Base-by-base conservation (phyloP, 2,888 invertebrate species). In the Trileptium ribeirensis region DNA sequence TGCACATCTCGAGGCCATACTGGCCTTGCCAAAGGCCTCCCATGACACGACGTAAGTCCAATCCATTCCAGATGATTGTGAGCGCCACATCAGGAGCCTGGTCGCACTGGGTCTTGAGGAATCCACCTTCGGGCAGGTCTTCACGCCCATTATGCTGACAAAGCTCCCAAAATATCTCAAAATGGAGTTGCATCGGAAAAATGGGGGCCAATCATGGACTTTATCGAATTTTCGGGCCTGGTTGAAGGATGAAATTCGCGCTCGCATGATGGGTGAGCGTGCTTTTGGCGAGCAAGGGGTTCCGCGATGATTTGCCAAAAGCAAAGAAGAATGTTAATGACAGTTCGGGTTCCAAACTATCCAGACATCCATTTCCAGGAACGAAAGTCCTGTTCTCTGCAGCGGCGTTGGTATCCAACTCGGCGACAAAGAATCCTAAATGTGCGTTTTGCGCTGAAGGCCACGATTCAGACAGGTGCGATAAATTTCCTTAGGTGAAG, bases 171-270 rank as follows among this genome's bases (percentile, higher is more conserved):
- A 70, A 70, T 31, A 70, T 19, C 8, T 70, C 8, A 3, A 36
- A 70, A n/a, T 70, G 3, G 70, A 70, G 15, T n/a, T 70, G 29
- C 29, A 70, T 70, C 8, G 70, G 36, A 70, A 70, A 70, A 70
- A 70, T 29, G 70, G 70, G 29, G 29, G 8, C 8, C 70, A 70
- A n/a, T 33, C 29, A n/a, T 70, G 70, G 70, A 29, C 29, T 33
- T 36, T 19, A n/a, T 33, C 15, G 15, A 8, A 29, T 33, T 36
- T 70, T 3, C 8, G 70, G 36, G 33, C 29, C 15, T 36, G 29
- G 29, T 70, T 70, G 70, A 70, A 70, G 31, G 70, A 70, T 33
- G 70, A 70, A 70, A 70, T 70, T 70, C 33, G 29, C 29, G 70
- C 70, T 3, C 8, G 70, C 8, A 36, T 33, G 31, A 31, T 70